Base-by-base conservation (phyloP, 2,888 invertebrate genomes). In the Biston stratarius region DNA sequence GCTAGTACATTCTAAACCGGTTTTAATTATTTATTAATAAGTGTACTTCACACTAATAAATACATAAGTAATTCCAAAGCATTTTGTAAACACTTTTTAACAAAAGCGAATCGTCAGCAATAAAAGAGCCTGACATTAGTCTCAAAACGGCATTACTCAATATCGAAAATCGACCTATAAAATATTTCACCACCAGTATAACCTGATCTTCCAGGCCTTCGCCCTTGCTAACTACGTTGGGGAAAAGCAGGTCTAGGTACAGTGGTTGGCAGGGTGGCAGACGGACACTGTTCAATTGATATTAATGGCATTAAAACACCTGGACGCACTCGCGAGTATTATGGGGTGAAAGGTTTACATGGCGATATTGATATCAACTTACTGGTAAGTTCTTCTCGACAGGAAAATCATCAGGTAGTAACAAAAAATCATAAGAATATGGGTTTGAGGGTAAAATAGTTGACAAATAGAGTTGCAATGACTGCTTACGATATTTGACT, bases 271-370 rank as follows among this genome's bases (percentile, higher is more conserved):
- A 64, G 74, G 78, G 79, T 81, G 83, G 80, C 84, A 83, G 83
- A 87, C 86, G 90, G 93, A 87, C 90, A 90, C 75, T 86, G 86
- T 83, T 87, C 91, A 91, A 93, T 93, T 92, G 93, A 92, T 92
- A 93, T 92, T 91, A 92, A 93, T 91, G 90, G 85, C 79, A 75
- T 79, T 80, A 83, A 81, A 84, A 86, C 93, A 93, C 93, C 93
- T 93, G 93, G 92, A 88, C 81, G 75, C 87, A 76, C 78, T 77
- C 80, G 83, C 84, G 82, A 83, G 82, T 82, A 81, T 78, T 70
- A 79, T 67, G 69, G 67, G 48, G 61, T 77, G 40, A 69, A 59
- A 1, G 84, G 88, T 62, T 91, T 85, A 91, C 85, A 92, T 92
- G 86, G 68, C 11, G 70, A 42, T 49, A 1, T 24, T 8, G 10